Percentiles rank a stretch among this genome's conserved stretches.
These are phyloP conservation scores for Dolichoris vasculosae DNA, from an alignment of 1,140 invertebrate genomes.

Conservation along the genomic window DNA sequence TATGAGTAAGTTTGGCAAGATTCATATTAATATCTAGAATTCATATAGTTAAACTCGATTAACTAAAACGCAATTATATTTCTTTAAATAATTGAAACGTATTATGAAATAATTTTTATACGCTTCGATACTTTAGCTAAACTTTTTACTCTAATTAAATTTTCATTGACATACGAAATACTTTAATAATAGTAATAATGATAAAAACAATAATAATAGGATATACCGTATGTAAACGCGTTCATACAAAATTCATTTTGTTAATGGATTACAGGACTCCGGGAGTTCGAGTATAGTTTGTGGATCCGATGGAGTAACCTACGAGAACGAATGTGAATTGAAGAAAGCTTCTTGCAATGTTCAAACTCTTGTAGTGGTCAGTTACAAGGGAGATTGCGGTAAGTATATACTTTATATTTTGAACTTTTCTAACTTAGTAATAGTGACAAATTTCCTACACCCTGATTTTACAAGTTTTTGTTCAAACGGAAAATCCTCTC, in stretches of 20 bases:
- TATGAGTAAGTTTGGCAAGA: too few species aligned
- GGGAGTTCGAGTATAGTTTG: constrained; percentile 78
- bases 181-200: background rate
- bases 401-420: constrained; percentile 69
- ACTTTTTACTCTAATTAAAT: background rate
- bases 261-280: constrained; percentile 71
- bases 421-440: background rate
- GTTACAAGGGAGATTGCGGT: constrained; percentile 90
- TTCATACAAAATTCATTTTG: constrained; percentile 24
- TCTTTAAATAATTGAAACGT: too few species aligned
- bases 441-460: background rate
- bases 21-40: too few species aligned
- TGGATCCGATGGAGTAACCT: constrained; percentile 84
- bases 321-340: constrained; percentile 84
- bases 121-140: background rate
- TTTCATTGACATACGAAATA: background rate
- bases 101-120: too few species aligned
- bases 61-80: too few species aligned
- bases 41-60: too few species aligned
- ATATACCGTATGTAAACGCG: background rate
- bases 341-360: constrained; percentile 78
- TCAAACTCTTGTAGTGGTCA: constrained; percentile 79
- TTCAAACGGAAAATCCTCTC: too few species aligned
- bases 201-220: background rate
- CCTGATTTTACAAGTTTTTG: too few species aligned